Evolutionary conservation across 2,113 vertebrate genomes (phyloP), one percentile per base, ranked within the genome.

Genomic region (Halichoerus grypus): DNA sequence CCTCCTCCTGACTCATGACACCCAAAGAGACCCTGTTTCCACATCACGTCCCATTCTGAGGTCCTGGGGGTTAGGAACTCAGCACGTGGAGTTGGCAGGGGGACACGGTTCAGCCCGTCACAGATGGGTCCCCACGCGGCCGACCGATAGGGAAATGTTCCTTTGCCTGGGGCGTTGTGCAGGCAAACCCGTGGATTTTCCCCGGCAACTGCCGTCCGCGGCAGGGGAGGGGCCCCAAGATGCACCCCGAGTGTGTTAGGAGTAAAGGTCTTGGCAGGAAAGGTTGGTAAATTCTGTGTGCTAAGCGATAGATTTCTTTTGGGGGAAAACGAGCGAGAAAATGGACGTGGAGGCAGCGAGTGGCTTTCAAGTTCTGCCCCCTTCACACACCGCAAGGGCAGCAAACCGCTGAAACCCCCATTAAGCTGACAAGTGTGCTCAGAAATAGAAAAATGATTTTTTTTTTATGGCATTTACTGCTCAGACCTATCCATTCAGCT

Each of bases 401-500:
- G 36, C 76, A 79, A 53, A 57, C 63, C 92, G 15, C 94, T 81
- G 33, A 53, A 67, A 33, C 10, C 31, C 51, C 93, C 79, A 22
- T 61, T 22, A 79, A 5, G 26, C 93, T 39, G 83, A 26, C 61
- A 18, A 3, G 84, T 11, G 6, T 10, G 76, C 95, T 93, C 93
- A 88, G 97, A 74, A 88, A 71, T 33, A 55, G 91, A 76, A 88
- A 96, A 51, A 8, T 4, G 88, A 61, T 65, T 59, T 89, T 59
- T 89, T 89, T 91, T 85, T 16, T 71, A 69, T 51, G 93, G 88
- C n/a, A 10, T 61, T 90, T 83, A 39, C 97, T 94, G 91, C 55
- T 90, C 93, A 46, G 83, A 57, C 15, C 49, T 49, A 8, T 24
- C 77, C 83, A 28, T 87, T 84, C 42, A 0, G 59, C 83, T 5